Evolutionary conservation across 2,888 invertebrate species (phyloP), one percentile per base, ranked within the genome.

Genomic region (Eutolmus rufibarbis): DNA sequence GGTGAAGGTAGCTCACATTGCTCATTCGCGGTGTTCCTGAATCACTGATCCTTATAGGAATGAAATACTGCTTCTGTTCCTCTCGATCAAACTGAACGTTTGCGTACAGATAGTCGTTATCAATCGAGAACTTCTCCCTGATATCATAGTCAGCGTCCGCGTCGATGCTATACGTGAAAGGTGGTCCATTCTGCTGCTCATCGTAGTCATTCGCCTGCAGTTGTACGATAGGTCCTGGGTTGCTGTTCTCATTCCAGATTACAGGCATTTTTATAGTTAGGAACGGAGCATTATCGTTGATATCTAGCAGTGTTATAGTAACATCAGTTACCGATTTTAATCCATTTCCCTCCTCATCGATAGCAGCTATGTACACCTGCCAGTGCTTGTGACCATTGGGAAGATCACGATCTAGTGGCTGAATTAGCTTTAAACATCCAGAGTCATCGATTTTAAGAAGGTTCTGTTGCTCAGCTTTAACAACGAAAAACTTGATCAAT

Each of bases 211-310:
- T 95, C 0, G 97, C 97, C 12, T 94, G 95, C 74, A 97, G 92
- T 79, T 94, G 94, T 14, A 96, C 95, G 88, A 96, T 95, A 88
- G 94, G 94, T 0, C 96, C 96, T 0, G 95, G 95, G 1, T 93
- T 93, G 89, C 95, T 95, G 91, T 97, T 97, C 93, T 98, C 97
- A 90, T 94, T 94, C 97, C 97, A 97, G 40, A 97, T 95, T 0
- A 97, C 96, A 0, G 96, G 96, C 92, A 96, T 95, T 4, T 95
- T 95, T 91, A 96, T 96, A 74, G 96, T 96, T 88, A 97, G 94
- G 91, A 96, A 96, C 0, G 99, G 99, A 0, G 97, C 96, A 91
- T 99, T 98, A 91, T 99, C 99, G 92, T 99, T 99, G 90, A 98
- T 96, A 91, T 99, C 99, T 5, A 94, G 94, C 37, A 96, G 91